Evolutionary conservation across 2,113 vertebrate species (phyloP).

Genomic region (Chamaetylas fuelleborni): DNA sequence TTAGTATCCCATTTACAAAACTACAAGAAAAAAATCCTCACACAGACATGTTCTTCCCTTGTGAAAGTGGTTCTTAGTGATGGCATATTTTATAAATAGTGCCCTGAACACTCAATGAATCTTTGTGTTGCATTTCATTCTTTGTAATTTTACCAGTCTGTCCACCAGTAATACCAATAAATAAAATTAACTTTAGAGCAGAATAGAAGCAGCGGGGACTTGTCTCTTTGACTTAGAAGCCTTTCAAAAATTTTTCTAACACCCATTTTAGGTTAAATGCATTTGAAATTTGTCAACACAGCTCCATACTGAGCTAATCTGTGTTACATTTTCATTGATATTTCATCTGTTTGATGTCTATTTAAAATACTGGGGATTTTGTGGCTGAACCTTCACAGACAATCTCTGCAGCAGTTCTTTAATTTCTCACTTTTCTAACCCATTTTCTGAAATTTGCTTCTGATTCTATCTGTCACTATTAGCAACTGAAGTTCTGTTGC

Average conservation of each 20-base stretch:
- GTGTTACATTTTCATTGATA: background rate
- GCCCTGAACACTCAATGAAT: background rate
- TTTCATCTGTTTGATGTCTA: background rate
- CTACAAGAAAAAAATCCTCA: background rate
- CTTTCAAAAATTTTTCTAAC: background rate
- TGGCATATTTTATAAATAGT: background rate
- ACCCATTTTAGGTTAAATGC: background rate
- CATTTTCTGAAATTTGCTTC: background rate
- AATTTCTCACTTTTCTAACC: background rate
- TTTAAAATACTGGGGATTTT: background rate
- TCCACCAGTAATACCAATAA: background rate
- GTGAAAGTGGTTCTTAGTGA: background rate
- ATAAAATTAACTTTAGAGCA: background rate
- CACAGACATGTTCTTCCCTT: background rate
- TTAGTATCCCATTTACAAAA: background rate
- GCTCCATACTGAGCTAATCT: background rate
- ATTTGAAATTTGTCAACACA: background rate
- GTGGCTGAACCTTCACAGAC: background rate
- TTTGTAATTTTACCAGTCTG: background rate
- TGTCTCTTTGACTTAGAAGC: background rate
- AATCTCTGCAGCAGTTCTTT: background rate
- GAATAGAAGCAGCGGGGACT: background rate
- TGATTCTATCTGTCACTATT: background rate
- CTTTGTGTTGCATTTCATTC: background rate
- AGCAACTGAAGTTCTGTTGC: background rate